These are phyloP conservation scores for Drosophila parvula DNA, from an alignment of 1,140 invertebrate species.

Conservation along the genomic window DNA sequence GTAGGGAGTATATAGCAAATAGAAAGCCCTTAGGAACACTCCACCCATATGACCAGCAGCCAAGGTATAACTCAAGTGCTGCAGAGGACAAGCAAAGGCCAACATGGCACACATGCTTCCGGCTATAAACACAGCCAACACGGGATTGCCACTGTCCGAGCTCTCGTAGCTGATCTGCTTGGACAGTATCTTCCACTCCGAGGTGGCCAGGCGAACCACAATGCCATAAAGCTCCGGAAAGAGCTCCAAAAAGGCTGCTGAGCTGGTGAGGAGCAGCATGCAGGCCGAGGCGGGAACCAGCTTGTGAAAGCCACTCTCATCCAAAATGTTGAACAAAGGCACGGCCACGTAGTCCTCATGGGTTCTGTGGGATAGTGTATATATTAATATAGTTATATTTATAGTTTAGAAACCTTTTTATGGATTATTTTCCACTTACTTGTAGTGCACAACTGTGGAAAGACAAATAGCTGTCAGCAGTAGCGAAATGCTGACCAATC, in stretches of 20 bases:
- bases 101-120: slow-evolving; percentile 88
- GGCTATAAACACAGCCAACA: slow-evolving; percentile 88
- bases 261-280: slow-evolving; percentile 86
- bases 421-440: slow-evolving; percentile 43
- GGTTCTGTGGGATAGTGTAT: slow-evolving; percentile 43
- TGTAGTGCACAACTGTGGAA: slow-evolving; percentile 74
- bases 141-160: slow-evolving; percentile 87
- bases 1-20: slow-evolving; percentile 73
- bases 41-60: slow-evolving; percentile 75
- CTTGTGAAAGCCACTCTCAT: slow-evolving; percentile 87
- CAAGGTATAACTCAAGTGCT: slow-evolving; percentile 77
- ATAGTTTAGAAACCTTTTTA: too few relatives aligned
- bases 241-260: slow-evolving; percentile 87
- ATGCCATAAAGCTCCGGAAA: slow-evolving; percentile 86
- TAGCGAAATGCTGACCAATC: slow-evolving; percentile 62
- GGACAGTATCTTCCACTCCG: slow-evolving; percentile 88
- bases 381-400: not conserved
- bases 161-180: slow-evolving; percentile 88
- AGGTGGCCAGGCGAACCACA: slow-evolving; percentile 86
- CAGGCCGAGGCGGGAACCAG: slow-evolving; percentile 87
- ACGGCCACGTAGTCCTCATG: slow-evolving; percentile 85
- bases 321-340: slow-evolving; percentile 87
- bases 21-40: slow-evolving; percentile 71
- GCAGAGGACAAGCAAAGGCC: slow-evolving; percentile 88
- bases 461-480: slow-evolving; percentile 71